Evolutionary conservation across 1,140 invertebrate species (phyloP).

Genomic region (Drosophila sturtevanti): DNA sequence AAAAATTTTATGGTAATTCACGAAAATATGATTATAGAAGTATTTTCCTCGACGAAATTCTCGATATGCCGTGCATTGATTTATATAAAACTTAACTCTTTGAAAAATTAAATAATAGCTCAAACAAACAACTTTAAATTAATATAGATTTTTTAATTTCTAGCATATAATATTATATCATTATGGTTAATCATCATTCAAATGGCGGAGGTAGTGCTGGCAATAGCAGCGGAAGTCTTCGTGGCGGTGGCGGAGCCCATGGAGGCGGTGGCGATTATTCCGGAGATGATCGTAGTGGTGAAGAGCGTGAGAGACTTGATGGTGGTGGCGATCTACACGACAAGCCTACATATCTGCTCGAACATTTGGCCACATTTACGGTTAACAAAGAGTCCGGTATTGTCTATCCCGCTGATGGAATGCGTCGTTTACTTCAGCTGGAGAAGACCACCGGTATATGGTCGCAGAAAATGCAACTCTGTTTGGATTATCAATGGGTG

Average conservation of each 20-base stretch:
- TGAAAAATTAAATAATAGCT: too few relatives aligned
- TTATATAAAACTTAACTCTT: too few relatives aligned
- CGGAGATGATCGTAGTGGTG: constrained; percentile 77
- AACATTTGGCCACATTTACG: constrained; percentile 99
- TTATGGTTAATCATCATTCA: constrained; percentile 72
- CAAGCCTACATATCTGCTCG: constrained; percentile 93
- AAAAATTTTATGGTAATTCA: too few relatives aligned
- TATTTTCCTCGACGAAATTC: too few relatives aligned
- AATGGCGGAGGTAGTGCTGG: constrained; percentile 70
- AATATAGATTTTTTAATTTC: not conserved
- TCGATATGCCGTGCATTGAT: too few relatives aligned
- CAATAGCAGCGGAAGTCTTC: constrained; percentile 60
- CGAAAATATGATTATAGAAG: too few relatives aligned
- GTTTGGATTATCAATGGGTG: constrained; percentile 93
- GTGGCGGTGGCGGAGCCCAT: constrained; percentile 46
- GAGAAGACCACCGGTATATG: constrained; percentile 98
- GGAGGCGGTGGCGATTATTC: constrained; percentile 73
- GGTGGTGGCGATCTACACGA: constrained; percentile 83
- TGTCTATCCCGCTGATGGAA: constrained; percentile 96
- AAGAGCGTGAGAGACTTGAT: constrained; percentile 70
- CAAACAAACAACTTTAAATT: too few relatives aligned
- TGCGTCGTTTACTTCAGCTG: constrained; percentile 95
- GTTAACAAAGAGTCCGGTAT: constrained; percentile 94
- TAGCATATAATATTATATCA: not conserved
- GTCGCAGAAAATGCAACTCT: constrained; percentile 98